Conservation (phyloP, 2,888 invertebrate species). For the Augochlorella aurata region DNA sequence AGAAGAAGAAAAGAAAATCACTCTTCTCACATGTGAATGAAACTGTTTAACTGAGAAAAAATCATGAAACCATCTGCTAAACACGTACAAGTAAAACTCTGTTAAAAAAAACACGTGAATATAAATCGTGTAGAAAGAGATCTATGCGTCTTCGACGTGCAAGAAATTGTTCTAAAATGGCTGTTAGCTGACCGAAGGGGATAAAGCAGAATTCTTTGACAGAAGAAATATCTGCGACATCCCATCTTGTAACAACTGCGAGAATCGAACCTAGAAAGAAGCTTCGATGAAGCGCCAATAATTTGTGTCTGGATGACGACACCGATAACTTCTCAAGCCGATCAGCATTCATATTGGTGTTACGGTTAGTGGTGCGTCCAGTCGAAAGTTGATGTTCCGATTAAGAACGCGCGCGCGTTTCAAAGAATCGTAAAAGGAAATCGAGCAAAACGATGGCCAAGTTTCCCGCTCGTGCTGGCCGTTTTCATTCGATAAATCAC, state of each 20-base stretch:
- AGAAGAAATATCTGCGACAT: neutral
- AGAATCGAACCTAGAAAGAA: neutral
- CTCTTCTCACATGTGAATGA: no score
- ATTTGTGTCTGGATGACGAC: neutral
- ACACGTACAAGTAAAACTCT: no score
- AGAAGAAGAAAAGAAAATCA: no score
- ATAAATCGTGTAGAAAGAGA: no score
- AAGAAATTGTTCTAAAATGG: no score
- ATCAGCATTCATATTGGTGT: neutral
- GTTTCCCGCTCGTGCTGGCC: conserved; percentile 47
- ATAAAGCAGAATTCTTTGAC: neutral
- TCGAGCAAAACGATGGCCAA: conserved; percentile 40
- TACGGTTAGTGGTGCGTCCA: neutral
- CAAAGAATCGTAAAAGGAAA: conserved; percentile 42
- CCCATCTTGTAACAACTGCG: neutral
- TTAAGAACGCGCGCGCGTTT: conserved; percentile 29
- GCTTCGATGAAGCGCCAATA: neutral
- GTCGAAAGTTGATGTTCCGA: conserved; percentile 28
- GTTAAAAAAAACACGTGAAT: no score
- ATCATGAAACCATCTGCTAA: no score
- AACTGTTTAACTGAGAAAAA: no score
- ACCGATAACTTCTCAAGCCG: neutral
- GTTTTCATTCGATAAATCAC: conserved; percentile 57
- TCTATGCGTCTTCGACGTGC: no score
- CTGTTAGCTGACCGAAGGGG: neutral